Conservation (phyloP, 2,888 invertebrate species). For the Papilio protenor region DNA sequence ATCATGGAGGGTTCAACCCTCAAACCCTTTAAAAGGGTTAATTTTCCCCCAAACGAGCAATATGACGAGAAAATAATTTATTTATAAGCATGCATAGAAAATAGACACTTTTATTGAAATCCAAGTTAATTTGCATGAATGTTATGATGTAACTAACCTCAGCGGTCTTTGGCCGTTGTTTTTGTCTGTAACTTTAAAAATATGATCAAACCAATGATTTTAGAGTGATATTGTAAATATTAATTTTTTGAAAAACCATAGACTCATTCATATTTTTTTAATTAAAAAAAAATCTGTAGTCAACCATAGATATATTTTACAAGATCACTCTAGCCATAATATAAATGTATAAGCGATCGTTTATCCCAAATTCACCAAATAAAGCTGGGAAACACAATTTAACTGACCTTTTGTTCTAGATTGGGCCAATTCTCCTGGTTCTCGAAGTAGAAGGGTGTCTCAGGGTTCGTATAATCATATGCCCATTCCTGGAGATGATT, state of each 20-base stretch:
- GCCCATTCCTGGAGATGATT: slow-evolving; percentile 98
- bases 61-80: background rate
- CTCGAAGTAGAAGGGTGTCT: slow-evolving; percentile 91
- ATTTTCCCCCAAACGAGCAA: background rate
- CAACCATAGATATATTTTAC: background rate
- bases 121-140: slow-evolving; percentile 32
- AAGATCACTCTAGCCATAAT: slow-evolving; percentile 15
- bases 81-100: background rate
- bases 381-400: slow-evolving; percentile 8
- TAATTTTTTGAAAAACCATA: too few species aligned
- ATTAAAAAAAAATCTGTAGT: background rate
- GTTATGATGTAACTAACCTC: slow-evolving; percentile 55
- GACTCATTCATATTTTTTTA: background rate
- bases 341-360: slow-evolving; percentile 2
- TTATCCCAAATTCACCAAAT: slow-evolving; percentile 6
- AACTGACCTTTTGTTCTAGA: slow-evolving; percentile 89
- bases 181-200: slow-evolving; percentile 57
- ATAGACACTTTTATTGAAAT: background rate
- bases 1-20: background rate
- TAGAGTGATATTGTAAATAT: slow-evolving; percentile 51
- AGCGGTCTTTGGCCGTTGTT: slow-evolving; percentile 47
- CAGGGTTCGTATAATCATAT: slow-evolving; percentile 92
- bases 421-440: slow-evolving; percentile 88
- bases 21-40: background rate
- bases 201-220: slow-evolving; percentile 52